phyloP scores from a whole-genome alignment of 2,113 vertebrate genomes.

The Dipodomys spectabilis region DNA sequence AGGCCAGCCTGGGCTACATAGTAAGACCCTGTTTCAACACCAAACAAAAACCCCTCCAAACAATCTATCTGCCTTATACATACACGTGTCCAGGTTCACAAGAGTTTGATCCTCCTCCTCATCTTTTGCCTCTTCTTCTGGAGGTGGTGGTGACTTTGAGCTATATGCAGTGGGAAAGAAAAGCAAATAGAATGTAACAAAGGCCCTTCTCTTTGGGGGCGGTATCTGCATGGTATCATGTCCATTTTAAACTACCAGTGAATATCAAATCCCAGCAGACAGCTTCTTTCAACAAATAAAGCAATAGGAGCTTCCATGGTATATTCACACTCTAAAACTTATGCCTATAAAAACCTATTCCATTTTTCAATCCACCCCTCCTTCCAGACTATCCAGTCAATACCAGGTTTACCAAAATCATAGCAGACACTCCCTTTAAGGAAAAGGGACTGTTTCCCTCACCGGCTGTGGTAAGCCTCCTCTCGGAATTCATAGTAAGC shows the following conservation, averaged over 20 bases:
- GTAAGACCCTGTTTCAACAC: not conserved
- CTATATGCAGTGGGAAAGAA: slow-evolving; percentile 73
- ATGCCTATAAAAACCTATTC: slow-evolving; percentile 46
- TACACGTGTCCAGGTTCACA: slow-evolving; percentile 91
- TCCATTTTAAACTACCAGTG: slow-evolving; percentile 35
- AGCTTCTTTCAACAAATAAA: slow-evolving; percentile 44
- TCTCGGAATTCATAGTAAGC: slow-evolving; percentile 95
- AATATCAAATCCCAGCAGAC: slow-evolving; percentile 52
- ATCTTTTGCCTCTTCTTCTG: slow-evolving; percentile 83
- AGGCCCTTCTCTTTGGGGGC: not conserved
- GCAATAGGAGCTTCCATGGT: not conserved
- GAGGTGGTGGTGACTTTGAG: slow-evolving; percentile 90
- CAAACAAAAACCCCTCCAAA: not conserved
- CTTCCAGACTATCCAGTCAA: slow-evolving; percentile 47
- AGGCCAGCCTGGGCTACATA: not conserved
- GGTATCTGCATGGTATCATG: not conserved
- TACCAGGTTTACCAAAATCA: slow-evolving; percentile 18
- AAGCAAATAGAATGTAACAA: slow-evolving; percentile 36
- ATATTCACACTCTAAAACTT: slow-evolving; percentile 9
- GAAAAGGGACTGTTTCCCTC: slow-evolving; percentile 41
- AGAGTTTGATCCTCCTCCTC: slow-evolving; percentile 87
- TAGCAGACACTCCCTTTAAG: slow-evolving; percentile 56
- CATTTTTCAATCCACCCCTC: slow-evolving; percentile 59
- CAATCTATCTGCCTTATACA: slow-evolving; percentile 71
- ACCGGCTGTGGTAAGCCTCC: slow-evolving; percentile 95